Evolutionary conservation across 2,797 vertebrate species (phyloP), one percentile per base, ranked within the genome.

Genomic region (Sebastes oblongus): DNA sequence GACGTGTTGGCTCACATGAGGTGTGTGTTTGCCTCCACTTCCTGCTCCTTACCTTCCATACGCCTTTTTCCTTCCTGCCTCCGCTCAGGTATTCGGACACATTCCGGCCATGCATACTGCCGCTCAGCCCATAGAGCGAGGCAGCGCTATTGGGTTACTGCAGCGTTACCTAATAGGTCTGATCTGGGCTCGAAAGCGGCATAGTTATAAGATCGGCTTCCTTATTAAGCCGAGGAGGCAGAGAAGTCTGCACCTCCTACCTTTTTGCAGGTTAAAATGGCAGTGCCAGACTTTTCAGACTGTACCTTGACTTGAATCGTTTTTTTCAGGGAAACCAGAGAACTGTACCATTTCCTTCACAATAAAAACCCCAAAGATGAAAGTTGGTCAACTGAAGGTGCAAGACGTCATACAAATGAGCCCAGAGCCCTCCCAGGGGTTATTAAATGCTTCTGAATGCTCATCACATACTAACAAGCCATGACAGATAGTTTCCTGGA

Each of bases 21-120:
- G 75, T 59, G 54, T 82, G 66, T 20, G 20, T 82, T 83, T 78
- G 32, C 72, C 52, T 86, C 29, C 74, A 74, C 82, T 78, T 88
- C 84, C 78, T 83, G 56, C 69, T 50, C 71, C 82, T 78, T 89
- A 79, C 74, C 86, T 78, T 69, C 64, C 60, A 54, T 72, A 4
- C 8, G 52, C 70, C 75, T 73, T 56, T 36, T 68, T 75, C 14
- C 73, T n/a, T 62, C 52, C 66, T 69, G 76, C 80, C 72, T 72
- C 71, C 56, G n/a, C 77, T 82, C 42, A 69, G 84, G 88, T 86
- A 88, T 91, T 92, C 81, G 74, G 77, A 86, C 77, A 85, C 91
- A 92, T 94, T 95, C 94, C 91, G 80, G 79, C 86, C 65, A 27
- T 13, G 77, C 93, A 94, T 93, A 89, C 89, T 80, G 58, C 78